Percentiles rank a stretch among this genome's conserved stretches.
These are phyloP conservation scores for Protobothrops mucrosquamatus DNA, from an alignment of 2,113 vertebrate genomes.

Conservation along the genomic window DNA sequence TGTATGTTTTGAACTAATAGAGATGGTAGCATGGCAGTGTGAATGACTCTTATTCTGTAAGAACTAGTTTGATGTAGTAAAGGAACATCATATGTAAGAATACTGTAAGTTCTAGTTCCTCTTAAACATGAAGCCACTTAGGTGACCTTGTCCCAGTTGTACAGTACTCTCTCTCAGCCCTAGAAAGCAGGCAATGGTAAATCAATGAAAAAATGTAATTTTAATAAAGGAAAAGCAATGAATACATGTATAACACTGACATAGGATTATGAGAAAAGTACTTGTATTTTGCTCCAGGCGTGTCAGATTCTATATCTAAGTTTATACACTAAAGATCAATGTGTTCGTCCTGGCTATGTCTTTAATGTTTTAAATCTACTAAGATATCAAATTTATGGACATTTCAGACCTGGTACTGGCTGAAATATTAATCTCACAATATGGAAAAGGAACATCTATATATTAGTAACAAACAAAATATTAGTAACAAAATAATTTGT, in stretches of 20 bases:
- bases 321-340: background rate
- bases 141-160: background rate
- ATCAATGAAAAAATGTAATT: background rate
- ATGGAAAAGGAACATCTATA: background rate
- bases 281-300: background rate
- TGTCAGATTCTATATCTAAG: background rate
- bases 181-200: background rate
- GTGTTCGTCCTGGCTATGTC: too few relatives aligned
- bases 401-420: background rate
- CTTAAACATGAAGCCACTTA: too few relatives aligned
- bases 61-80: background rate
- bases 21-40: background rate
- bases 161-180: background rate
- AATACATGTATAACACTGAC: background rate
- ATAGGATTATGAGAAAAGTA: background rate
- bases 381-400: background rate
- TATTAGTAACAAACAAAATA: too few relatives aligned
- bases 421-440: background rate
- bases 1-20: background rate
- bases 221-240: background rate
- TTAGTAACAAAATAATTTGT: background rate
- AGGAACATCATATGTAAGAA: background rate
- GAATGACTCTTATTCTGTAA: background rate
- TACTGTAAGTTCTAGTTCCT: background rate
- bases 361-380: background rate